These are phyloP conservation scores for Brachyopa scutellaris DNA, from an alignment of 2,888 invertebrate genomes.

Conservation along the genomic window DNA sequence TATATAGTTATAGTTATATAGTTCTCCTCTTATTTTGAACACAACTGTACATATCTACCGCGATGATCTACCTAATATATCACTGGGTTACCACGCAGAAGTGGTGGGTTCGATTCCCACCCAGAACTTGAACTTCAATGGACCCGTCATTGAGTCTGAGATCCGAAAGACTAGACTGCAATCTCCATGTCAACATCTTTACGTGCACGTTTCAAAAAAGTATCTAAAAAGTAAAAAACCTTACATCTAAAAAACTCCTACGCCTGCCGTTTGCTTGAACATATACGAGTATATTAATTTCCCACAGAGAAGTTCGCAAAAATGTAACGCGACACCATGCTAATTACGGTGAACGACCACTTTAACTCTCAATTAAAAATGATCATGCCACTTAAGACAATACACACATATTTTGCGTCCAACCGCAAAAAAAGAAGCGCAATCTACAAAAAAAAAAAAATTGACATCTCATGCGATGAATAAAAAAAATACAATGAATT, in stretches of 20 bases:
- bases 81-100: no score
- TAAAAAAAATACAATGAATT: constrained; percentile 27
- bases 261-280: constrained; percentile 25
- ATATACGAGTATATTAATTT: constrained; percentile 39
- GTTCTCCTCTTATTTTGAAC: no score
- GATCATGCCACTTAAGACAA: constrained; percentile 59
- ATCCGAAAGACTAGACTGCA: no score
- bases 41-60: no score
- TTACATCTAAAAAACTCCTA: not conserved
- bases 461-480: constrained; percentile 29
- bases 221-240: no score
- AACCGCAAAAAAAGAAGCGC: constrained; percentile 10
- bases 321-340: constrained; percentile 49
- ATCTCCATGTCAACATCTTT: no score
- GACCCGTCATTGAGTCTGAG: no score
- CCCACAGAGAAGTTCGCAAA: constrained; percentile 54
- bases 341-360: constrained; percentile 66
- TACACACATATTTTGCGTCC: constrained; percentile 27
- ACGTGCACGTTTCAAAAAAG: no score
- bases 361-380: constrained; percentile 69
- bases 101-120: no score
- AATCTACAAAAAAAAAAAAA: constrained; percentile 11
- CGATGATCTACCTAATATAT: no score
- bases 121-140: no score
- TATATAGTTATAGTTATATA: no score